Base-by-base conservation (phyloP, 1,140 invertebrate species). In the Bombus waltoni region DNA sequence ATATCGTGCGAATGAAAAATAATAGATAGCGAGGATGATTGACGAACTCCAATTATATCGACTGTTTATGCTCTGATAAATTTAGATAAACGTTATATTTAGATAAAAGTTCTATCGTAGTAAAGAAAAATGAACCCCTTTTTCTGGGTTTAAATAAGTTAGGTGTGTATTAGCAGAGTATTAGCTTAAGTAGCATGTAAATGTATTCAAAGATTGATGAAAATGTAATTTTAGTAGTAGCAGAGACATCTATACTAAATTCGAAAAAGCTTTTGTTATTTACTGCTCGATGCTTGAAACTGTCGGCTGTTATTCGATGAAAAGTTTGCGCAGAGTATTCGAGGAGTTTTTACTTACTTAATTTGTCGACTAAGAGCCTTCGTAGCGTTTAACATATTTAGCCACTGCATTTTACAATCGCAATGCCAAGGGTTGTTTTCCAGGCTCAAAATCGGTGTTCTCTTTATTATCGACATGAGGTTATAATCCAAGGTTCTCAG, bases 391-490 rank as follows among this genome's bases (percentile, higher is more conserved):
- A 92, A 68, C 38, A 80, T 11, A 40, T 91, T 80, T 0, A 96
- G 75, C 95, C 95, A 95, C 38, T 94, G 93, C 91, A 95, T 90
- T 44, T 89, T 87, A 80, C 95, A 96, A 25, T 95, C 94, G 78
- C 95, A 96, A 2, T 85, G 86, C 95, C 95, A 96, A 0, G 94
- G 95, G 88, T 96, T 96, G 22, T 93, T 90, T 53, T 94, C 93
- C 8, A 96, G 81, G 81, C 94, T 93, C 4, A 95, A 77, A 9
- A 93, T 78, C 0, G 92, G 47, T 9, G 91, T 92, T 78, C 91
- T 93, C 85, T 94, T 88, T 81, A 95, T 87, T 87, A 95, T 93
- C 74, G 91, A 85, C 72, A 79, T 84, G 18, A 95, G 89, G 59
- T 94, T 92, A 22, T 72, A 68, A 18, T 80, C 87, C 10, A 95